Base-by-base conservation (phyloP, 2,113 vertebrate genomes). In the Neotoma lepida region DNA sequence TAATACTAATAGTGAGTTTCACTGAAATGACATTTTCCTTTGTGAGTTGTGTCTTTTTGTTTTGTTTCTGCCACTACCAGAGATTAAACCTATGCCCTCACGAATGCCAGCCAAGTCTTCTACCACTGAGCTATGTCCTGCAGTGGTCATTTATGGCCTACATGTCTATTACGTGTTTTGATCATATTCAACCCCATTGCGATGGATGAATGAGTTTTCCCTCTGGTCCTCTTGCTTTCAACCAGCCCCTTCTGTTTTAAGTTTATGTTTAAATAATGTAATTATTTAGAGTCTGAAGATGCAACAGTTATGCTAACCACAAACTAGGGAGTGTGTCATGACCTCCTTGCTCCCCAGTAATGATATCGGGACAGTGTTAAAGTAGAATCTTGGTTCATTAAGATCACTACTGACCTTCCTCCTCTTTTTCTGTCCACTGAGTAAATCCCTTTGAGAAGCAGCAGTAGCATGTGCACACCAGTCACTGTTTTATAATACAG, bases 241-340 rank as follows among this genome's bases (percentile, higher is more conserved):
- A 10, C 20, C 44, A 86, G 84, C 30, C 84, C 20, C 12, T n/a
- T 51, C 44, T 86, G 1, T 35, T 35, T 68, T 78, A 91, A 46
- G 44, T 74, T 96, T 93, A n/a, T 66, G 41, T 87, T 87, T 73
- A 30, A 86, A 51, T 88, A 44, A 22, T 49, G 0, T 94, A 76
- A 41, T 94, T 85, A 84, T 91, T 88, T 85, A 93, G 44, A 86
- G 46, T 89, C 4, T 93, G 54, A 82, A 94, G 85, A 90, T 78
- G 4, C 54, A 35, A 24, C 49, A 85, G 22, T 86, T 94, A 82
- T 0, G 77, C 51, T 82, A 77, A 61, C 5, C 17, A 30, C 68
- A 58, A 91, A 93, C 88, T 84, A 81, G 22, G 44, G 24, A 3
- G 0, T 77, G 63, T 91, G 93, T 88, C 46, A 24, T 89, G 20